phyloP scores from a whole-genome alignment of 2,113 vertebrate genomes.

The Saimiri boliviensis region DNA sequence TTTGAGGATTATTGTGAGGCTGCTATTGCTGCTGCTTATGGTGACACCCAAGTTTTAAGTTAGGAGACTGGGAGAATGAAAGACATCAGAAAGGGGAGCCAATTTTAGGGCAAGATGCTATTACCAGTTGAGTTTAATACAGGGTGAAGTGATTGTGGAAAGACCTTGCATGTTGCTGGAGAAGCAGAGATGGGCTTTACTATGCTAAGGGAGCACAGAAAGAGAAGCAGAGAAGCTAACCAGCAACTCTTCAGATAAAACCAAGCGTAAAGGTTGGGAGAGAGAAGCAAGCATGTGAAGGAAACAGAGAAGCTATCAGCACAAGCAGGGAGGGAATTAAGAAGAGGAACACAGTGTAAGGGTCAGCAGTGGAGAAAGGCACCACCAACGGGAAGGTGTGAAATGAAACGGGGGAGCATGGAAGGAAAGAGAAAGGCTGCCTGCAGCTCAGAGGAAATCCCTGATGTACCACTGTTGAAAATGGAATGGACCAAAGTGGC shows the following conservation, averaged over 20 bases:
- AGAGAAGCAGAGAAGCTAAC: not conserved
- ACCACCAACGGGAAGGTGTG: rapidly evolving
- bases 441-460: not conserved
- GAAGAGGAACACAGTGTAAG: rapidly evolving
- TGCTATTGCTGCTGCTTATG: too few relatives aligned
- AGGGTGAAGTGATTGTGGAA: rapidly evolving
- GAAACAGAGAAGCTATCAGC: too few relatives aligned
- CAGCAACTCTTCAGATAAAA: not conserved
- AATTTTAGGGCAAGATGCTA: not conserved
- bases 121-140: too few relatives aligned
- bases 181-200: not conserved
- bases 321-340: not conserved
- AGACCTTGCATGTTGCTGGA: rapidly evolving
- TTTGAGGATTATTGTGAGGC: too few relatives aligned
- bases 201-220: rapidly evolving
- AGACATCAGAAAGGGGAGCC: not conserved
- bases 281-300: not conserved
- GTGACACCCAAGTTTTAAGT: not conserved
- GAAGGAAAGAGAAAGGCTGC: not conserved
- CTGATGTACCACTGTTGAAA: rapidly evolving
- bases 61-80: not conserved
- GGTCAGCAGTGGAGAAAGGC: not conserved
- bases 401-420: not conserved
- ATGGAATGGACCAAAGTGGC: rapidly evolving
- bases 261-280: not conserved